Evolutionary conservation across 64 coral and sea anemone genomes (phyloP).

Genomic region (Dendrophyllia cribrosa): DNA sequence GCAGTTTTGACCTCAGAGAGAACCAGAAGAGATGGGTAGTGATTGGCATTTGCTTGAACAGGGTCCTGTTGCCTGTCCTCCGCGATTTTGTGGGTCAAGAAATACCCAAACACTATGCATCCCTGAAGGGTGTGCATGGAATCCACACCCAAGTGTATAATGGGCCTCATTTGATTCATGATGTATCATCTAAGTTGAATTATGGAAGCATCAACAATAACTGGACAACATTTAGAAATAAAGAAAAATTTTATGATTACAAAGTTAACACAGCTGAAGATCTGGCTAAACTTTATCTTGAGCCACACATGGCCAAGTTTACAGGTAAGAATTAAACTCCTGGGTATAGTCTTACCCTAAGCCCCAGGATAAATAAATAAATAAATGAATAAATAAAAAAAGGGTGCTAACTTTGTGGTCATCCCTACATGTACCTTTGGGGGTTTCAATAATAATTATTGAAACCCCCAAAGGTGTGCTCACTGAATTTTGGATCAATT

Average conservation of each 20-base stretch:
- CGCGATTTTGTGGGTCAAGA: not conserved
- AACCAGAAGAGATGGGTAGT: constrained; percentile 65
- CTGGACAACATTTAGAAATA: constrained; percentile 3
- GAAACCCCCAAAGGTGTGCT: too few species aligned
- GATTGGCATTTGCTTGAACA: constrained; percentile 49
- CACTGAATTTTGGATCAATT: too few species aligned
- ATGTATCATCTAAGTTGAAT: constrained; percentile 29
- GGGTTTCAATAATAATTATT: too few species aligned
- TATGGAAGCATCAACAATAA: constrained; percentile 81
- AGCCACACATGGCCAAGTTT: constrained; percentile 65
- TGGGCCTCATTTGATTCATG: constrained; percentile 1
- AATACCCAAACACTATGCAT: constrained; percentile 21
- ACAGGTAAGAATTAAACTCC: constrained; percentile 25
- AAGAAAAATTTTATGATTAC: too few species aligned
- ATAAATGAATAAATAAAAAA: not conserved
- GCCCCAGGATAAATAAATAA: not conserved
- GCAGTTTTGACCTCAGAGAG: not conserved
- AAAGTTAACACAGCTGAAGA: constrained; percentile 13
- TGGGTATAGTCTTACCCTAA: too few species aligned
- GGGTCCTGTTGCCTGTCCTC: constrained; percentile 39
- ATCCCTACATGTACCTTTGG: too few species aligned
- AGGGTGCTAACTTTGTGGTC: too few species aligned
- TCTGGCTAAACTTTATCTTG: constrained; percentile 56
- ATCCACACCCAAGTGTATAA: not conserved
- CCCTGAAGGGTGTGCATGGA: not conserved